These are phyloP conservation scores for Caloenas nicobarica DNA, from an alignment of 2,113 vertebrate species.

Conservation along the genomic window DNA sequence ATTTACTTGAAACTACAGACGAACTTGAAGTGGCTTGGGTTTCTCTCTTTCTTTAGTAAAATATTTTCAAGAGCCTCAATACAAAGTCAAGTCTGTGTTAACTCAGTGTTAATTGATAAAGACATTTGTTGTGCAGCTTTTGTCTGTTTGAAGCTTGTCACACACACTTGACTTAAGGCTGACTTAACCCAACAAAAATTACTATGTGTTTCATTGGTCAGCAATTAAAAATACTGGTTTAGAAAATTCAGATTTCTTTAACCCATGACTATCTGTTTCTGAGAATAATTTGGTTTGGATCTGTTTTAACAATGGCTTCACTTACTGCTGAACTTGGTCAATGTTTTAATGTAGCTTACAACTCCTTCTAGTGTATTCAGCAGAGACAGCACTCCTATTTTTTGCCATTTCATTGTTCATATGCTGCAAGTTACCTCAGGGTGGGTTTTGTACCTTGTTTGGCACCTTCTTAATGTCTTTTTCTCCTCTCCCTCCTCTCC, in stretches of 20 bases:
- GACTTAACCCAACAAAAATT: not conserved
- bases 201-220: not conserved
- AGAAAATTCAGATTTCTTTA: not conserved
- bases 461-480: constrained; percentile 15
- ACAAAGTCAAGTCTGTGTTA: not conserved
- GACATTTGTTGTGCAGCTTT: not conserved
- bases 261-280: not conserved
- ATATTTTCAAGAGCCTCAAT: not conserved
- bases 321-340: not conserved
- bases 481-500: rapidly evolving
- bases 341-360: rapidly evolving
- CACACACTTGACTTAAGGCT: not conserved
- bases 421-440: constrained; percentile 63
- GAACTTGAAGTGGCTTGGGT: not conserved
- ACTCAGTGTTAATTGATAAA: not conserved
- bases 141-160: not conserved
- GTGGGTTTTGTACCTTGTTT: constrained; percentile 43
- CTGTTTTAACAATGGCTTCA: not conserved
- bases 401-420: constrained; percentile 15
- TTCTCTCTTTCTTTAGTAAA: not conserved
- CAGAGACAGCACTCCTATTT: not conserved
- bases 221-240: not conserved
- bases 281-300: not conserved
- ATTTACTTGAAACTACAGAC: not conserved
- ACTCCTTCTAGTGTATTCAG: not conserved